Base-by-base conservation (phyloP, 1,140 invertebrate species). In the Caerostris darwini region DNA sequence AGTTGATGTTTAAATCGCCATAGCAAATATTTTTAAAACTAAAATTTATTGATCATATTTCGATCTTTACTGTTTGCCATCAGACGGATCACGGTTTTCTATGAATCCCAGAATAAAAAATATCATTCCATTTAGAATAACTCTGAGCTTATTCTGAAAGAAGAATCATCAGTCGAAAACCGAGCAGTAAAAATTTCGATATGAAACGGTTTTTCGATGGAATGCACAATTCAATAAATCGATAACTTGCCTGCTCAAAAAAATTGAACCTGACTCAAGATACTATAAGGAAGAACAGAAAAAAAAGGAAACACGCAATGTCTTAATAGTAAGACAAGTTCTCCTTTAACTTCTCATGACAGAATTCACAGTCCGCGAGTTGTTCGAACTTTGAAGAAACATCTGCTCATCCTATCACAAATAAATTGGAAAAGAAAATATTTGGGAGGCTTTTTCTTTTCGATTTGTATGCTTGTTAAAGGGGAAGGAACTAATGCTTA, bases 271-370 rank as follows among this genome's bases (percentile, higher is more conserved):
- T 94, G 85, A 88, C 85, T 94, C 57, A 81, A 94, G 92, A 94
- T n/a, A 82, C 83, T 87, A 82, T 81, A 61, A 81, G 61, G 57
- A 71, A 88, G 34, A 19, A 59, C 34, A 61, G 57, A 61, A 58
- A 34, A 82, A 50, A 53, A 57, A 54, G n/a, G 58, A 81, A 77
- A 82, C 92, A 94, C 85, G 92, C 92, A 89, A 94, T 89, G 92
- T 94, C 92, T 88, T 94, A 94, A 94, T 94, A 94, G 92, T 94
- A 94, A 94, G 69, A 82, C 92, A 94, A 94, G 85, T 94, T 94
- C 85, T 94, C 92, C 82, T 94, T 88, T 94, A 94, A 94, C 86
- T 64, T 82, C 86, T 89, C 69, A 81, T 89, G 69, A 88, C 92
- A 88, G 56, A 77, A 89, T 86, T 82, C 69, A 81, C 83, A 88